phyloP scores from a whole-genome alignment of 1,140 invertebrate species.

The Charaxes varanes region DNA sequence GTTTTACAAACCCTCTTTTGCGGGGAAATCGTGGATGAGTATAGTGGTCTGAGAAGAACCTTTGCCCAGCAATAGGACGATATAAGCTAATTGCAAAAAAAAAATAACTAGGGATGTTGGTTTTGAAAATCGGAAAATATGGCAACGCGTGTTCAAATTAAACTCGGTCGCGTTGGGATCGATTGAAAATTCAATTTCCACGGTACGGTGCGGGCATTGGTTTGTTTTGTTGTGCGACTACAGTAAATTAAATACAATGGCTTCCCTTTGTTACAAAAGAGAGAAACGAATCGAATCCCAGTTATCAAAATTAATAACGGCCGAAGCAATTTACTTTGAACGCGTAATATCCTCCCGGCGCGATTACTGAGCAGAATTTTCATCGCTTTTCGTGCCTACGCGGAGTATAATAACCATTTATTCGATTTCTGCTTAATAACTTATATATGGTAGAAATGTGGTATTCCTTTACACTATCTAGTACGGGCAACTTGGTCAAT shows the following conservation, averaged over 20 bases:
- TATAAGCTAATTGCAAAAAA: too few species aligned
- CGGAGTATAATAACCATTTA: constrained; percentile 34
- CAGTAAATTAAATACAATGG: constrained; percentile 66
- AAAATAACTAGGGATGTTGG: too few species aligned
- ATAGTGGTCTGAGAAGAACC: too few species aligned
- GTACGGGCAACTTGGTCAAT: too few species aligned
- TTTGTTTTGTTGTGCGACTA: constrained; percentile 29
- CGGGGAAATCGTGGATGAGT: too few species aligned
- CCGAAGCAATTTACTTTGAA: constrained; percentile 68
- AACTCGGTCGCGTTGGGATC: constrained; percentile 12
- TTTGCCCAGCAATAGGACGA: too few species aligned
- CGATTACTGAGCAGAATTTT: constrained; percentile 60
- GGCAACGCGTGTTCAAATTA: constrained; percentile 22
- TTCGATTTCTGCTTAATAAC: constrained; percentile 10
- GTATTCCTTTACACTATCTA: too few species aligned
- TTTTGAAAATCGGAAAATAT: too few species aligned
- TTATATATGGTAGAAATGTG: constrained; percentile 6
- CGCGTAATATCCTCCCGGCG: constrained; percentile 65
- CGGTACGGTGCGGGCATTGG: constrained; percentile 13
- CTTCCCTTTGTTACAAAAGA: constrained; percentile 72
- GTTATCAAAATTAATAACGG: constrained; percentile 73
- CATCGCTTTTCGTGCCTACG: constrained; percentile 47
- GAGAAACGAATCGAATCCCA: constrained; percentile 71
- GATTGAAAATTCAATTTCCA: constrained; percentile 43
- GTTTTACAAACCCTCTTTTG: too few species aligned